phyloP scores from a whole-genome alignment of 1,140 invertebrate species.

The Penaeus vannamei region DNA sequence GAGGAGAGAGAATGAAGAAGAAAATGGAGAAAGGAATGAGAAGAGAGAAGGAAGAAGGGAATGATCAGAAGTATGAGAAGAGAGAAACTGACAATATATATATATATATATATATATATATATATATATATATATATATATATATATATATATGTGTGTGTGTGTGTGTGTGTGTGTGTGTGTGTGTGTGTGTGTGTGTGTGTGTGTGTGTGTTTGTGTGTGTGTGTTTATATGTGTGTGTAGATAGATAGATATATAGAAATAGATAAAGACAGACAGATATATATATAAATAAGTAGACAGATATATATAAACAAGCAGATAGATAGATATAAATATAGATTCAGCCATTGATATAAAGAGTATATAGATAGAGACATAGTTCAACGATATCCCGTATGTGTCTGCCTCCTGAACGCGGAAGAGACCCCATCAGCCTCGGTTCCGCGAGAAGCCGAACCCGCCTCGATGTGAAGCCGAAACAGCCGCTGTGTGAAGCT shows the following conservation, averaged over 20 bases:
- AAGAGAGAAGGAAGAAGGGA: conserved; percentile 16
- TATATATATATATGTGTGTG: not conserved
- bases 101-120: no score
- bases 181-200: not conserved
- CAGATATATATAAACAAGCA: not conserved
- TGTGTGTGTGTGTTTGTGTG: not conserved
- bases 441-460: no score
- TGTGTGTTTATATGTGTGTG: not conserved
- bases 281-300: not conserved
- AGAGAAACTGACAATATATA: not conserved
- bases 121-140: no score
- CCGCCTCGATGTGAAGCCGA: no score
- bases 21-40: not conserved
- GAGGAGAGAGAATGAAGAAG: not conserved
- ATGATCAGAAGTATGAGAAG: conserved; percentile 14
- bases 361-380: not conserved
- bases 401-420: no score
- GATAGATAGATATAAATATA: conserved; percentile 37
- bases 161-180: not conserved
- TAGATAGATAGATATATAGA: conserved; percentile 35
- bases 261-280: not conserved
- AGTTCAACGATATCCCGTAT: no score
- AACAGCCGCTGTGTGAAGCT: no score
- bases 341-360: not conserved
- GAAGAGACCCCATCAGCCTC: no score